These are phyloP conservation scores for Octomys mimax DNA, from an alignment of 2,797 vertebrate species.

Conservation along the genomic window DNA sequence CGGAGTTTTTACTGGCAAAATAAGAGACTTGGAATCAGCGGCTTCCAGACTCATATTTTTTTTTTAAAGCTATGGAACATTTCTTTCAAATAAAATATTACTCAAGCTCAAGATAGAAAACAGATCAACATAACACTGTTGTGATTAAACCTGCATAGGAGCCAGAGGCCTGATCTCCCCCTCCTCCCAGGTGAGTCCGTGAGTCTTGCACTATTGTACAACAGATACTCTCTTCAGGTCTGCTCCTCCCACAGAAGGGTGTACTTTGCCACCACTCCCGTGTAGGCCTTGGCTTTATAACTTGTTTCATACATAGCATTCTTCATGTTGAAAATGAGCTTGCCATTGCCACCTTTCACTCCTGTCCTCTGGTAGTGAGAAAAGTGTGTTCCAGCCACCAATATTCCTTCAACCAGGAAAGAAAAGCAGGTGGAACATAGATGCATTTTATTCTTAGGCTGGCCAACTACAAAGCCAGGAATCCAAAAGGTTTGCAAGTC, in stretches of 20 bases:
- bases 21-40: conserved; percentile 10
- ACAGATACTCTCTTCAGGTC: background rate
- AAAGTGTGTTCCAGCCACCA: background rate
- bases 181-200: background rate
- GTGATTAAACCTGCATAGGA: background rate
- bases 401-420: background rate
- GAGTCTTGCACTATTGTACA: background rate
- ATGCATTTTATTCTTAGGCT: background rate
- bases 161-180: background rate
- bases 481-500: background rate
- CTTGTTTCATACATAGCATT: background rate
- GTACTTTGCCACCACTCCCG: background rate
- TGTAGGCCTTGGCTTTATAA: background rate
- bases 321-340: background rate
- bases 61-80: background rate
- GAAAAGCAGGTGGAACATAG: background rate
- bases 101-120: conserved; percentile 26
- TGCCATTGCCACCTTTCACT: background rate
- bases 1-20: conserved; percentile 18
- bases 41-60: background rate
- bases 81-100: conserved; percentile 62
- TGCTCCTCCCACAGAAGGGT: background rate
- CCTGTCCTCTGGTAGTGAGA: background rate
- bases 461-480: background rate
- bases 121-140: conserved; percentile 1